Evolutionary conservation across 2,888 invertebrate genomes (phyloP).

Genomic region (Apamea crenata): DNA sequence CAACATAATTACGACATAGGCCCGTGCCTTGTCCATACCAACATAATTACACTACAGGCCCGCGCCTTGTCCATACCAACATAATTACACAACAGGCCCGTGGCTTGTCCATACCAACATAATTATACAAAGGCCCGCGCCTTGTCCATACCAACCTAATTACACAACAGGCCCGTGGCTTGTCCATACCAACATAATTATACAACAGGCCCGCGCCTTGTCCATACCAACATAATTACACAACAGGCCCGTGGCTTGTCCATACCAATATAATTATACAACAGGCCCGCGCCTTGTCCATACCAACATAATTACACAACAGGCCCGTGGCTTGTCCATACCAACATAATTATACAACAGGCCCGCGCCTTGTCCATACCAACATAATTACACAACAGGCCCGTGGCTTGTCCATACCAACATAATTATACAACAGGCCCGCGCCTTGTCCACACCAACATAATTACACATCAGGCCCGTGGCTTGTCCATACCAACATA

Average conservation of each 20-base stretch:
- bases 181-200: slow-evolving; percentile 10
- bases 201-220: not conserved
- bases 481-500: not conserved
- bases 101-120: not conserved
- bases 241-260: not conserved
- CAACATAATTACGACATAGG: slow-evolving; percentile 6
- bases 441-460: not conserved
- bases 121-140: slow-evolving; percentile 1
- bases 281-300: not conserved
- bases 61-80: not conserved
- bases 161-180: not conserved
- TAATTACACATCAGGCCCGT: slow-evolving; percentile 6
- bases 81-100: slow-evolving; percentile 7
- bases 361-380: not conserved
- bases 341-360: slow-evolving; percentile 10
- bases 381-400: slow-evolving; percentile 11
- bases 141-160: slow-evolving; percentile 9
- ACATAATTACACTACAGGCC: slow-evolving; percentile 9
- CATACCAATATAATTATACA: slow-evolving; percentile 9
- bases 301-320: slow-evolving; percentile 12
- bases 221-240: slow-evolving; percentile 12
- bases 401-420: not conserved
- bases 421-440: slow-evolving; percentile 3
- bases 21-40: not conserved
- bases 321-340: no score